These are phyloP conservation scores for Megaleporinus macrocephalus DNA, from an alignment of 2,113 vertebrate species.

Conservation along the genomic window DNA sequence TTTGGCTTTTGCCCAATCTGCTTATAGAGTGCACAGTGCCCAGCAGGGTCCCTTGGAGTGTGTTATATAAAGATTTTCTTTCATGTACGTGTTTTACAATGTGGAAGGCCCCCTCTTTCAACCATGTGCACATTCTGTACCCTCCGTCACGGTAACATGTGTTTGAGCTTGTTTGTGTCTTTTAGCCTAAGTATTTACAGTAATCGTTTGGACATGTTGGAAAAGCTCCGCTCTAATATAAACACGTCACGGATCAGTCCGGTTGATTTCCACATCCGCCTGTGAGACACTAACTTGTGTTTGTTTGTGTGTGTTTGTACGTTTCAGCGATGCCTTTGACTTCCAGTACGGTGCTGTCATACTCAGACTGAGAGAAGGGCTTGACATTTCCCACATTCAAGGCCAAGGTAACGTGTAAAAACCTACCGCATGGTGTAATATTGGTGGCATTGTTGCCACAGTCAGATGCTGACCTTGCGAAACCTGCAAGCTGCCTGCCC, in stretches of 20 bases:
- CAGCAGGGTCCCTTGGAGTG: no score
- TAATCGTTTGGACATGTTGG: slow-evolving; percentile 41
- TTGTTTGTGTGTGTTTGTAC: slow-evolving; percentile 1
- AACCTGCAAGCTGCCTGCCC: not conserved
- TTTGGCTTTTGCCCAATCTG: not conserved
- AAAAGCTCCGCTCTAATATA: slow-evolving; percentile 43
- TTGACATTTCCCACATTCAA: slow-evolving; percentile 97
- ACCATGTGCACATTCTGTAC: not conserved
- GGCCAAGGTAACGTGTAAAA: slow-evolving; percentile 86
- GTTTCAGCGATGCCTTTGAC: slow-evolving; percentile 92
- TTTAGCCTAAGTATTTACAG: not conserved
- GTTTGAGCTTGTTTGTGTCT: slow-evolving; percentile 26
- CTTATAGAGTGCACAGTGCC: not conserved
- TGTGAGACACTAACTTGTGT: slow-evolving; percentile 32
- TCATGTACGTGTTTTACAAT: not conserved
- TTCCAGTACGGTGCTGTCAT: slow-evolving; percentile 94
- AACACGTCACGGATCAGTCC: not conserved
- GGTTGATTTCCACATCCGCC: slow-evolving; percentile 29
- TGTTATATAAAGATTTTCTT: not conserved
- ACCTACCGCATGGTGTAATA: not conserved
- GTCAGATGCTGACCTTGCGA: not conserved
- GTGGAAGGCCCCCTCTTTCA: not conserved
- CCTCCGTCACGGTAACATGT: not conserved
- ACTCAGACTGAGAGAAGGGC: slow-evolving; percentile 90
- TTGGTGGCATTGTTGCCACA: not conserved